Percentiles rank a stretch among this genome's conserved stretches.
phyloP scores from a whole-genome alignment of 2,888 invertebrate genomes.

The Carabus problematicus region DNA sequence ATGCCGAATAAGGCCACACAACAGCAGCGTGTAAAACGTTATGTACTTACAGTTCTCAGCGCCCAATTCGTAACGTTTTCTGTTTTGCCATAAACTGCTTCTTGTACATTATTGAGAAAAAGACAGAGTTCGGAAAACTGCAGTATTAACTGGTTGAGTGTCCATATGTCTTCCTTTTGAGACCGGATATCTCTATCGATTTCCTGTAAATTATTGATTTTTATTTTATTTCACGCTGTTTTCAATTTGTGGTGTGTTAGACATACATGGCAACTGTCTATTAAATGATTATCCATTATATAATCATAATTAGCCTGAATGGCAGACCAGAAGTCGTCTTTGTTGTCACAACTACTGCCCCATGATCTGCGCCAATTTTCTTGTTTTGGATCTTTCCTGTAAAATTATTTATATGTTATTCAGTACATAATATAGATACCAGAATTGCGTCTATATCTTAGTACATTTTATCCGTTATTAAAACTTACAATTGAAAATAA shows the following conservation, averaged over 20 bases:
- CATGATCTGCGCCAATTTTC: conserved; percentile 72
- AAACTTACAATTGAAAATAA: neutral
- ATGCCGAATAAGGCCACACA: conserved; percentile 28
- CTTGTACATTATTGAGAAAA: conserved; percentile 81
- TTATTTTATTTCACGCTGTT: neutral
- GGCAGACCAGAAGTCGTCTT: conserved; percentile 92
- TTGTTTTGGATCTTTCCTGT: conserved; percentile 65
- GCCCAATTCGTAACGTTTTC: conserved; percentile 73
- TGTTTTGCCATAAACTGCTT: conserved; percentile 77
- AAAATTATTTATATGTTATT: neutral
- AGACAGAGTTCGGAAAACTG: conserved; percentile 83
- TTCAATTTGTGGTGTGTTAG: neutral
- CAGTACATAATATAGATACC: too few species aligned
- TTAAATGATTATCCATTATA: conserved; percentile 93
- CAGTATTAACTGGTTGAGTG: conserved; percentile 75
- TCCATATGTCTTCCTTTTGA: conserved; percentile 73
- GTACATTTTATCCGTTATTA: too few species aligned
- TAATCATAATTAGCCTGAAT: conserved; percentile 92
- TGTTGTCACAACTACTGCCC: conserved; percentile 78
- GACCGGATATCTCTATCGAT: conserved; percentile 77
- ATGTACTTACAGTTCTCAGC: conserved; percentile 68
- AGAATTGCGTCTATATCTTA: too few species aligned
- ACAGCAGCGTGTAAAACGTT: neutral
- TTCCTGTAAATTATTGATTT: conserved; percentile 64
- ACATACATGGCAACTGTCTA: conserved; percentile 80